phyloP scores from a whole-genome alignment of 2,113 vertebrate genomes.

The Elgaria multicarinata region DNA sequence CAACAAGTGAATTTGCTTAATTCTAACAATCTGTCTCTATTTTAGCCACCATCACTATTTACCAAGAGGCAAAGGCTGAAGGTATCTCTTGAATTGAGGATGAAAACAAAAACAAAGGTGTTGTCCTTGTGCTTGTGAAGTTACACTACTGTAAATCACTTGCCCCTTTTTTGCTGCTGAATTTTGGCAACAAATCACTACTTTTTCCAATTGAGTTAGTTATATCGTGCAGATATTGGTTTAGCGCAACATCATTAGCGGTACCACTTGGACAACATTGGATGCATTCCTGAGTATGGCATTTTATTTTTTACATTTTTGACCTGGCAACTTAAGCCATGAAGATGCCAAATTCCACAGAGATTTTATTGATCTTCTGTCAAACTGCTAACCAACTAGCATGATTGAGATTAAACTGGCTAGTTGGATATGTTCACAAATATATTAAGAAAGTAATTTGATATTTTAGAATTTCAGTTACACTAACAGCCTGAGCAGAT shows the following conservation, averaged over 20 bases:
- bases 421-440: conserved; percentile 66
- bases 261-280: neutral
- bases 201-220: no score
- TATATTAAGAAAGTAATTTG: conserved; percentile 73
- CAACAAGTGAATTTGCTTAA: no score
- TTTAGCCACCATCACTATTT: neutral
- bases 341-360: neutral
- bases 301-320: neutral
- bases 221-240: no score
- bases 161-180: no score
- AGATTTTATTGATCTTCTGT: conserved; percentile 29
- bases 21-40: neutral
- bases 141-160: no score
- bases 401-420: conserved; percentile 68
- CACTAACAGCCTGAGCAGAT: conserved; percentile 48
- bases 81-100: neutral
- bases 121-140: no score
- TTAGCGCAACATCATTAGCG: no score
- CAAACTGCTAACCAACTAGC: conserved; percentile 63
- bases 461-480: conserved; percentile 51
- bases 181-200: no score
- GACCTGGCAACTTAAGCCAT: neutral
- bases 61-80: neutral
- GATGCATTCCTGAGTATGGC: neutral
- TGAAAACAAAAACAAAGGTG: neutral